Conservation (phyloP, 2,797 vertebrate genomes). For the Nothura maculosa region DNA sequence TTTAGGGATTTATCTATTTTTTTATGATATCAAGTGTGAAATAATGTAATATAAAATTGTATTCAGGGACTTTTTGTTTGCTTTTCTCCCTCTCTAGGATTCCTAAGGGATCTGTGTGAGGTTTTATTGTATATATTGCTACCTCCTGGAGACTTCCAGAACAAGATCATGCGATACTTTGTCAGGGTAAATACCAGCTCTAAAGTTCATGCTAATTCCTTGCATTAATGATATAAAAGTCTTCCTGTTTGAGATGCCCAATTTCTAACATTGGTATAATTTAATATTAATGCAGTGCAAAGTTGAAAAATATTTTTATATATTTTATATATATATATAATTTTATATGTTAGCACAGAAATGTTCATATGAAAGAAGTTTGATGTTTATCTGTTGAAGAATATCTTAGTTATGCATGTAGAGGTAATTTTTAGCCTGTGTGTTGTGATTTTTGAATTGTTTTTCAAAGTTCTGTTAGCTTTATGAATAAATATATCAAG, state of each 20-base stretch:
- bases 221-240: not conserved
- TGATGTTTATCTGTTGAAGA: not conserved
- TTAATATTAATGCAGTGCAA: not conserved
- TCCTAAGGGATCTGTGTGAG: conserved; percentile 97
- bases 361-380: no score
- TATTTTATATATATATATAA: no score
- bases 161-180: conserved; percentile 99
- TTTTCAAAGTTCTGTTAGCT: not conserved
- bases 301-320: not conserved
- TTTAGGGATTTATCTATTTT: not conserved
- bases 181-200: conserved; percentile 89
- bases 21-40: not conserved
- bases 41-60: not conserved
- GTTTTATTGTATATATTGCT: conserved; percentile 98
- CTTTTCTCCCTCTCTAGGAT: conserved; percentile 83
- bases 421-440: not conserved
- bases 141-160: conserved; percentile 99
- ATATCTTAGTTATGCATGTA: not conserved
- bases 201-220: not conserved
- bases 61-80: not conserved
- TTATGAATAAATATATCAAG: not conserved
- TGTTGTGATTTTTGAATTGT: not conserved
- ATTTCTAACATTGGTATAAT: not conserved
- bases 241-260: not conserved
- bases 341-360: no score